Evolutionary conservation across 2,797 vertebrate species (phyloP), one percentile per base, ranked within the genome.

Genomic region (Mormyrops boulengeri): DNA sequence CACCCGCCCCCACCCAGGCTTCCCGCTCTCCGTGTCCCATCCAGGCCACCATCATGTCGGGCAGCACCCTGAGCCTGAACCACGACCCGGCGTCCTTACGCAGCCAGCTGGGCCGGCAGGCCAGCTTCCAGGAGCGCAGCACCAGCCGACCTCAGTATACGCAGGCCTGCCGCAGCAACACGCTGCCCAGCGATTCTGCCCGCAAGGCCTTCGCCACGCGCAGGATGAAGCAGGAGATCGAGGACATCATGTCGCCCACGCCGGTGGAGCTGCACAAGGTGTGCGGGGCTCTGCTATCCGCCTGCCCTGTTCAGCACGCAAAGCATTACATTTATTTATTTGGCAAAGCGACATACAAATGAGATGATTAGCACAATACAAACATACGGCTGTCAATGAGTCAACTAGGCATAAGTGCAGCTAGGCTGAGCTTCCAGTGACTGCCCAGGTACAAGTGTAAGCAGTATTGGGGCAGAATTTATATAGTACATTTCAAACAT

Each of bases 231-330:
- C 98, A 99, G 94, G 98, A 99, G 94, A 97, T 98, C 87, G 98
- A 97, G 91, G 98, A 99, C 93, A 97, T 99, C 91, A 95, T 99
- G 94, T 98, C 97, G 90, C 98, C 98, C 90, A 99, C 97, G 91
- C 98, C 98, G 11, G 98, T 99, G 94, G 98, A 99, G 93, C 97
- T 99, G 91, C 98, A 99, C 94, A 99, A 99, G 98, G 98, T 98
- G 60, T 87, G 7, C n/a, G 34, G 47, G 30, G 9, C 14, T 47
- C 80, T 50, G 34, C 3, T 26, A 2, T 85, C n/a, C 9, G 6
- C 2, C 44, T 49, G 17, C 7, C 8, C 1, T 9, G 1, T 19
- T 47, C 47, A 50, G 82, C 17, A 85, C 47, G n/a, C 77, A 82
- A 22, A 82, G 38, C 41, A 9, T 82, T 6, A 19, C 17, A 9